Conservation (phyloP, 2,888 invertebrate genomes). For the Thelaira solivaga region DNA sequence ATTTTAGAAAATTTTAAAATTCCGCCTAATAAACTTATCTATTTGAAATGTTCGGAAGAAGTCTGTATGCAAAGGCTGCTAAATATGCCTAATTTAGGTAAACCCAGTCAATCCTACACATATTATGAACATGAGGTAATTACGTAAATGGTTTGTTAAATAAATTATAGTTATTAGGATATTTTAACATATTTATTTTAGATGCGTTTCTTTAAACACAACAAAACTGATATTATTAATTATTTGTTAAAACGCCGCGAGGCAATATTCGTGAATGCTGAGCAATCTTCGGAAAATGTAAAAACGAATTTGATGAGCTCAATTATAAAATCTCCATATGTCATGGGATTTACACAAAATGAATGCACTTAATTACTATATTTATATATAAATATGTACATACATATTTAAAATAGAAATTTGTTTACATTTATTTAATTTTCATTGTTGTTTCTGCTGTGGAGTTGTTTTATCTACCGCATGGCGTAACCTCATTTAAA, state of each 20-base stretch:
- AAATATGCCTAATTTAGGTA: conserved; percentile 64
- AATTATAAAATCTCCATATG: conserved; percentile 67
- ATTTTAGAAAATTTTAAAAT: conserved; percentile 78
- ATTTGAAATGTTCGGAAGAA: conserved; percentile 69
- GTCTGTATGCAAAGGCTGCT: conserved; percentile 68
- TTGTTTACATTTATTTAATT: too few relatives aligned
- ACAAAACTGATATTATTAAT: conserved; percentile 64
- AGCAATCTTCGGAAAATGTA: conserved; percentile 65
- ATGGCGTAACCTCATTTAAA: too few relatives aligned
- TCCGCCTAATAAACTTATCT: conserved; percentile 79
- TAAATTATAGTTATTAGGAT: not conserved
- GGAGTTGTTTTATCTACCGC: too few relatives aligned
- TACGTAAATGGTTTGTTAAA: not conserved
- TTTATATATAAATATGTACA: too few relatives aligned
- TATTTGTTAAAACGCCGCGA: conserved; percentile 70
- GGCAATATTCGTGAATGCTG: conserved; percentile 68
- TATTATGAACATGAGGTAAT: conserved; percentile 67
- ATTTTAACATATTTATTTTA: conserved; percentile 61
- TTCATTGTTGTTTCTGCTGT: too few relatives aligned
- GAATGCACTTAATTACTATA: too few relatives aligned
- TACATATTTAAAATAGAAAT: too few relatives aligned
- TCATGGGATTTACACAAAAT: conserved; percentile 68
- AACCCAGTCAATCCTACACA: conserved; percentile 65
- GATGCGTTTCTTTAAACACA: conserved; percentile 69
- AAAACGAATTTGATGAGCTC: conserved; percentile 67